Conservation (phyloP, 2,888 invertebrate genomes). For the Luperina testacea region DNA sequence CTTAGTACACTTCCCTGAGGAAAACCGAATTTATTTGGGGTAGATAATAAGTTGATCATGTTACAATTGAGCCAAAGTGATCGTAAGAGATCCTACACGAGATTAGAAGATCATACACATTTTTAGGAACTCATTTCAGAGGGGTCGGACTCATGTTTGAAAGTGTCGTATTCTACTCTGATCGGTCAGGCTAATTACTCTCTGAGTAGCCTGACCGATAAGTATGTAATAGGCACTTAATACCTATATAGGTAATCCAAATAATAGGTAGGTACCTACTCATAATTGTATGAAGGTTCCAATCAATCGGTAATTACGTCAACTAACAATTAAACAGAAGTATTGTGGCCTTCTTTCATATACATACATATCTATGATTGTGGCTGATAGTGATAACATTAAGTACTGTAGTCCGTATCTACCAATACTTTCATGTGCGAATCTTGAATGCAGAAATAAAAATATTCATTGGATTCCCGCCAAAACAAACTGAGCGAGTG, state of each 20-base stretch:
- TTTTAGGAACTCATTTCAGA: background rate
- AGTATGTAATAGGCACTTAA: background rate
- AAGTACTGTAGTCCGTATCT: background rate
- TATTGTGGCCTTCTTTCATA: background rate
- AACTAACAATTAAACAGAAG: background rate
- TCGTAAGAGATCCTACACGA: background rate
- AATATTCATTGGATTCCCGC: conserved; percentile 39
- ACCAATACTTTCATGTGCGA: background rate
- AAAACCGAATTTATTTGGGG: background rate
- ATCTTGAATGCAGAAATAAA: conserved; percentile 25
- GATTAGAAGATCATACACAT: background rate
- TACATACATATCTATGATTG: background rate
- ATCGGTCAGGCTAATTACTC: too few species aligned
- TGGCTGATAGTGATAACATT: background rate
- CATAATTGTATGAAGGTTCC: too few species aligned
- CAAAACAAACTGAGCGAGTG: conserved; percentile 16
- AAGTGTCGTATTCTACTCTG: background rate
- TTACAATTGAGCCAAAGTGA: conserved; percentile 6
- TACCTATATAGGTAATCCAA: background rate
- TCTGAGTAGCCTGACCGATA: background rate
- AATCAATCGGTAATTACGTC: background rate
- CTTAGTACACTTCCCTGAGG: background rate
- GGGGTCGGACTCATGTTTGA: background rate
- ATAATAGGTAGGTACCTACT: background rate
- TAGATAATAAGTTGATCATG: background rate